These are phyloP conservation scores for Patella pellucida DNA, from an alignment of 2,888 invertebrate species.

Conservation along the genomic window DNA sequence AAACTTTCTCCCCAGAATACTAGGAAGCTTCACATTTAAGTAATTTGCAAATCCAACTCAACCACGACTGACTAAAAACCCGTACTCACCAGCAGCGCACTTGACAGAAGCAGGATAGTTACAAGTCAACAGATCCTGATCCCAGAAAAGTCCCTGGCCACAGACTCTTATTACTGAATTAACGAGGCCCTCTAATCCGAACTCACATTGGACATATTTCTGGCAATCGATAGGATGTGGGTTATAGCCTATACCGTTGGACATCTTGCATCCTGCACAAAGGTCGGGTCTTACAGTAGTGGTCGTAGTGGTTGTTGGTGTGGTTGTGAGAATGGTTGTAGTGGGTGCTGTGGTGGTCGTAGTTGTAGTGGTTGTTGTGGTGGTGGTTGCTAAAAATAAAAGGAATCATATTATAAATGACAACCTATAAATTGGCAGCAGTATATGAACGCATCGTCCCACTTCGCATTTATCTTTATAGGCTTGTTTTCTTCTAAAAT, in stretches of 20 bases:
- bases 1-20: too few species aligned
- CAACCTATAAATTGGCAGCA: too few species aligned
- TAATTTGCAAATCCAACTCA: too few species aligned
- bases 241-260: slow-evolving; percentile 41
- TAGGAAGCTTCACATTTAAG: too few species aligned
- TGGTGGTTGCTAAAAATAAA: neutral
- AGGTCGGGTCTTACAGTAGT: slow-evolving; percentile 4
- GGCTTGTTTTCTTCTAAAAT: too few species aligned
- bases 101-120: slow-evolving; percentile 25
- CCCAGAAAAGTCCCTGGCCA: slow-evolving; percentile 38
- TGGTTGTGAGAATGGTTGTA: neutral
- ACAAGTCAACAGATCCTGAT: slow-evolving; percentile 35
- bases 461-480: too few species aligned
- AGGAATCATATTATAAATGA: too few species aligned
- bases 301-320: neutral
- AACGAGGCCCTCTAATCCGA: slow-evolving; percentile 23
- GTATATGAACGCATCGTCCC: too few species aligned
- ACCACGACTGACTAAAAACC: too few species aligned
- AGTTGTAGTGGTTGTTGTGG: neutral
- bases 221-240: slow-evolving; percentile 35
- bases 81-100: slow-evolving; percentile 32
- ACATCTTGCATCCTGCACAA: slow-evolving; percentile 33
- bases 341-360: too few species aligned
- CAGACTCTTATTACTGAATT: slow-evolving; percentile 32
- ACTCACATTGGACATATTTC: slow-evolving; percentile 39